Base-by-base conservation (phyloP, 2,888 invertebrate species). In the Bursaphelenchus okinawaensis region DNA sequence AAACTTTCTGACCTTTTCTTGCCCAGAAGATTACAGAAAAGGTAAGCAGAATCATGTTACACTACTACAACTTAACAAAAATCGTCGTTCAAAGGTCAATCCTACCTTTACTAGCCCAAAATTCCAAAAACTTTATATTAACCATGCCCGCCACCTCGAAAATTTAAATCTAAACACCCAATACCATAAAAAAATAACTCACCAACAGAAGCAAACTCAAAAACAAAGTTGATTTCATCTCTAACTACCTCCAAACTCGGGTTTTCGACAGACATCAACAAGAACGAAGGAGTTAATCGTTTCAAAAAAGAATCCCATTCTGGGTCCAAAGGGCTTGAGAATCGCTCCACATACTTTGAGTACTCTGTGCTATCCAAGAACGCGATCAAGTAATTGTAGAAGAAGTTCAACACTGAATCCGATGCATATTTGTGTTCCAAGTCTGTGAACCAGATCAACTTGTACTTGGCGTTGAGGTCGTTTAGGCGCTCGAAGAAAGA, bases 271-370 rank as follows among this genome's bases (percentile, higher is more conserved):
- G 80, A 81, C 64, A 81, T 73, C 71, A 80, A 73, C 65, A 81
- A 57, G 67, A 81, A 81, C 0, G 81, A 81, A 9, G 81, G 81
- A 16, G 80, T 81, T 50, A 81, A 57, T 52, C 79, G 76, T 28
- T 72, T 63, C 54, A 81, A 64, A 61, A 75, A 75, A 12, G 73
- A 68, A 19, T 68, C 68, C 80, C 80, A 81, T 62, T 65, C 62
- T 8, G 72, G 67, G 68, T 79, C 80, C 16, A 73, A 63, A 8
- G 81, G 81, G 31, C 71, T 74, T 2, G 68, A 66, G 68, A 80
- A 80, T 52, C 66, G 70, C 27, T 76, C 63, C 40, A 78, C 24
- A 12, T 68, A n/a, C 8, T 28, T 27, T 31, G 57, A 61, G 52
- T 60, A 70, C 6, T 26, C 24, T 40, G 50, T 56, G 23, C 23